Conservation (phyloP, 1,140 invertebrate species). For the Batillaria attramentaria region DNA sequence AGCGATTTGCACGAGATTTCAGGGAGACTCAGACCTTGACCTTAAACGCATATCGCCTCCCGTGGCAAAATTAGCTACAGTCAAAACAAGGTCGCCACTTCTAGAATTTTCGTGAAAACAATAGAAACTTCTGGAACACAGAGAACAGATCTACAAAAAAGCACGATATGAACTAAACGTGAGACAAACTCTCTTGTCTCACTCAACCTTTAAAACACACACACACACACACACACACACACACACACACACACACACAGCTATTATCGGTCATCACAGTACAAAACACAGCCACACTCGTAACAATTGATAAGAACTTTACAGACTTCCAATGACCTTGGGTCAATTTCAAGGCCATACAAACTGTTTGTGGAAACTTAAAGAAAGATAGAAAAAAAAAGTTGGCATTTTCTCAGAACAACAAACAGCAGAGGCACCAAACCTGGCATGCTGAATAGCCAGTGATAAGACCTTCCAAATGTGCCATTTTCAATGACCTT, state of each 20-base stretch:
- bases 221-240: neutral
- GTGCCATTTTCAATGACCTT: too few species aligned
- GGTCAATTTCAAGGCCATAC: neutral
- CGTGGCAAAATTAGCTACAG: neutral
- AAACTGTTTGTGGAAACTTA: neutral
- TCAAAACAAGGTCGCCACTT: neutral
- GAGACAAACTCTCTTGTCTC: neutral
- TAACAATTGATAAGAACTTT: neutral
- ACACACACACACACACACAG: constrained; percentile 4
- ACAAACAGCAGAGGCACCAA: too few species aligned
- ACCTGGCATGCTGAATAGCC: too few species aligned
- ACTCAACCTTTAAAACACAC: neutral
- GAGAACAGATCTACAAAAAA: too few species aligned
- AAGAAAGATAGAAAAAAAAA: neutral
- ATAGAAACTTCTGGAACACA: too few species aligned
- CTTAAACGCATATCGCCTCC: neutral
- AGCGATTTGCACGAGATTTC: too few species aligned
- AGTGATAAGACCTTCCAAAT: too few species aligned
- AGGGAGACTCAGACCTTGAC: neutral
- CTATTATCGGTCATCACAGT: neutral
- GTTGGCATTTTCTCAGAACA: too few species aligned
- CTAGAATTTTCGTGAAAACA: neutral
- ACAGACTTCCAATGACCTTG: too few species aligned
- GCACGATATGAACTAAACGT: too few species aligned
- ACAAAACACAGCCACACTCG: neutral